phyloP scores from a whole-genome alignment of 2,113 vertebrate species.

The Aphelocoma coerulescens region DNA sequence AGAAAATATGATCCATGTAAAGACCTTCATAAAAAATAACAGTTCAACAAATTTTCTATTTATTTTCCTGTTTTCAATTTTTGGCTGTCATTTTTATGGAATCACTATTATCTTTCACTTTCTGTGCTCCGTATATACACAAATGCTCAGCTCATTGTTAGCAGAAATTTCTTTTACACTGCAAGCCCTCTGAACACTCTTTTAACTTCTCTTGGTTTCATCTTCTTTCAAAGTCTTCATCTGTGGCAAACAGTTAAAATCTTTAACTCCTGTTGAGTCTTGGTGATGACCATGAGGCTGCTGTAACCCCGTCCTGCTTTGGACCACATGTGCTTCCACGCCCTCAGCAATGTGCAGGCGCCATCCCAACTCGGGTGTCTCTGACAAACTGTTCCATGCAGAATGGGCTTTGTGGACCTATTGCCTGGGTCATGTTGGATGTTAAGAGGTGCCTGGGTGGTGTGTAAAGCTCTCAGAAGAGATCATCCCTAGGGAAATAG shows the following conservation, averaged over 20 bases:
- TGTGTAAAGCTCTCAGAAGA: background rate
- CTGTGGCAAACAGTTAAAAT: background rate
- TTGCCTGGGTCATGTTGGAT: background rate
- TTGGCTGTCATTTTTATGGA: background rate
- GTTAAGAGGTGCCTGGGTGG: background rate
- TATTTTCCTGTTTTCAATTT: background rate
- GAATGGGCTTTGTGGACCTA: background rate
- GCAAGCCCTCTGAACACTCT: background rate
- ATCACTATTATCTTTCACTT: background rate
- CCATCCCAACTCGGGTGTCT: background rate
- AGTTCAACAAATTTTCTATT: background rate
- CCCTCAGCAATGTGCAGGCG: fast-evolving
- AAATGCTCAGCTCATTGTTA: background rate
- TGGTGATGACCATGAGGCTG: background rate
- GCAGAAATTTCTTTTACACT: background rate
- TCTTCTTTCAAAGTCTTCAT: background rate
- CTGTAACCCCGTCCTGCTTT: background rate
- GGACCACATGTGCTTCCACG: background rate
- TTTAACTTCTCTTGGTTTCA: background rate
- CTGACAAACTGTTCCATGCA: background rate
- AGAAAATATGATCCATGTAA: constrained; percentile 5
- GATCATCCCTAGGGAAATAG: background rate
- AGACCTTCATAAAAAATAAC: background rate
- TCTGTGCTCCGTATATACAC: background rate
- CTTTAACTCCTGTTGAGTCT: background rate